Percentiles rank a stretch among this genome's conserved stretches.
Evolutionary conservation across 2,888 invertebrate genomes (phyloP).

Genomic region (Alsophila aescularia): DNA sequence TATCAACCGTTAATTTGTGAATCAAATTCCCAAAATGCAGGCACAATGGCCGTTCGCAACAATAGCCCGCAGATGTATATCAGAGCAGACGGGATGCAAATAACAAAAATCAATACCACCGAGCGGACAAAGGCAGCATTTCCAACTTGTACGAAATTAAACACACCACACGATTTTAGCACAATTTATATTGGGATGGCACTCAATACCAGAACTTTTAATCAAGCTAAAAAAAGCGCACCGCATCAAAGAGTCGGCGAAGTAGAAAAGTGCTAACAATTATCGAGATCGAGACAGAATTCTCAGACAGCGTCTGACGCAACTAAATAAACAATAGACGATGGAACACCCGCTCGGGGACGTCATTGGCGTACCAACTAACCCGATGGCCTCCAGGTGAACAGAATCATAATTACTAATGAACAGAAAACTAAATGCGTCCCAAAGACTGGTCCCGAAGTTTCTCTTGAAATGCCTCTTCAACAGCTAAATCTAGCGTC

Average conservation of each 20-base stretch:
- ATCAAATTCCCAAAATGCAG: slow-evolving; percentile 25
- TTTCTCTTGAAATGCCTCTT: slow-evolving; percentile 38
- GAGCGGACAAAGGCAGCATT: slow-evolving; percentile 65
- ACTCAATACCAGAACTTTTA: slow-evolving; percentile 35
- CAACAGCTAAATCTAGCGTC: slow-evolving; percentile 40
- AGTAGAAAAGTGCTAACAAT: slow-evolving; percentile 39
- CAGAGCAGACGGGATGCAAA: slow-evolving; percentile 80
- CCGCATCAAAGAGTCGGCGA: slow-evolving; percentile 17
- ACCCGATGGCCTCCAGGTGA: slow-evolving; percentile 46
- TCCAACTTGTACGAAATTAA: slow-evolving; percentile 75
- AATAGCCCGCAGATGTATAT: slow-evolving; percentile 74
- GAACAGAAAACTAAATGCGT: slow-evolving; percentile 40
- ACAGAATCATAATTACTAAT: slow-evolving; percentile 40
- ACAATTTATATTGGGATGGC: slow-evolving; percentile 46
- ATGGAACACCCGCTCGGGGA: slow-evolving; percentile 67
- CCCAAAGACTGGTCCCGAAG: slow-evolving; percentile 32
- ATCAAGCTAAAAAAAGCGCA: slow-evolving; percentile 33
- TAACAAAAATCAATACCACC: slow-evolving; percentile 81
- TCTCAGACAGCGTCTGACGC: slow-evolving; percentile 62
- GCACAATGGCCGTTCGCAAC: slow-evolving; percentile 64
- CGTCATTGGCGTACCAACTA: slow-evolving; percentile 68
- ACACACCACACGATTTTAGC: slow-evolving; percentile 59
- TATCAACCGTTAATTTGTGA: slow-evolving; percentile 8
- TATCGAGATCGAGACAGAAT: slow-evolving; percentile 56
- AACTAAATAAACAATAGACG: slow-evolving; percentile 72